phyloP scores from a whole-genome alignment of 2,797 vertebrate species.

The Alfaro cultratus region DNA sequence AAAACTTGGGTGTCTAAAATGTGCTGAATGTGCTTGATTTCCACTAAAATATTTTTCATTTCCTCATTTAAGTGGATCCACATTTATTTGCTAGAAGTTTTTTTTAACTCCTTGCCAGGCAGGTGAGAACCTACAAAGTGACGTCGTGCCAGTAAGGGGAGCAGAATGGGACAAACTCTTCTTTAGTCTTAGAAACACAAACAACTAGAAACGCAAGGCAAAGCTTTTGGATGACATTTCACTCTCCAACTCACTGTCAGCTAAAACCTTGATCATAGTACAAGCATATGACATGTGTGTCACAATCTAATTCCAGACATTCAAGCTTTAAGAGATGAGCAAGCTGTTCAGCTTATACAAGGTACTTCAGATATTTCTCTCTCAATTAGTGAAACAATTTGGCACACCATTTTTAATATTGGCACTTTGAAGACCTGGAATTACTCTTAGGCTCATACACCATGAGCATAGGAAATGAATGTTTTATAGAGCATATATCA shows the following conservation, averaged over 20 bases:
- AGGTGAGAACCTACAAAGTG: not conserved
- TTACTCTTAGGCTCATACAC: not conserved
- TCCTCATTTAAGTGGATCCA: not conserved
- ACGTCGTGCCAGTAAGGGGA: not conserved
- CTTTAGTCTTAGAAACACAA: not conserved
- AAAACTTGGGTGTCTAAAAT: not conserved
- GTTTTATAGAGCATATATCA: not conserved
- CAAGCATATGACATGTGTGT: not conserved
- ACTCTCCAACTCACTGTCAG: not conserved
- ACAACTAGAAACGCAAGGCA: not conserved
- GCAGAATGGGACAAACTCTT: not conserved
- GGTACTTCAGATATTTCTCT: not conserved
- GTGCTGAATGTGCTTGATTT: not conserved
- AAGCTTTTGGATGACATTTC: not conserved
- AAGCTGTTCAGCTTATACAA: not conserved
- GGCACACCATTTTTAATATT: not conserved
- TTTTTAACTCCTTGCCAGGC: not conserved
- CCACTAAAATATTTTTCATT: not conserved
- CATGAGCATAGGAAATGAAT: not conserved
- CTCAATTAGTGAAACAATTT: slow-evolving; percentile 10
- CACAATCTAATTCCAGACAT: not conserved
- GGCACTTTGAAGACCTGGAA: slow-evolving; percentile 1
- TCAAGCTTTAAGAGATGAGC: not conserved
- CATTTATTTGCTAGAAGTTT: not conserved
- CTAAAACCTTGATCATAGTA: not conserved